Evolutionary conservation across 1,140 invertebrate genomes (phyloP).

Genomic region (Lamellibrachia luymesi): DNA sequence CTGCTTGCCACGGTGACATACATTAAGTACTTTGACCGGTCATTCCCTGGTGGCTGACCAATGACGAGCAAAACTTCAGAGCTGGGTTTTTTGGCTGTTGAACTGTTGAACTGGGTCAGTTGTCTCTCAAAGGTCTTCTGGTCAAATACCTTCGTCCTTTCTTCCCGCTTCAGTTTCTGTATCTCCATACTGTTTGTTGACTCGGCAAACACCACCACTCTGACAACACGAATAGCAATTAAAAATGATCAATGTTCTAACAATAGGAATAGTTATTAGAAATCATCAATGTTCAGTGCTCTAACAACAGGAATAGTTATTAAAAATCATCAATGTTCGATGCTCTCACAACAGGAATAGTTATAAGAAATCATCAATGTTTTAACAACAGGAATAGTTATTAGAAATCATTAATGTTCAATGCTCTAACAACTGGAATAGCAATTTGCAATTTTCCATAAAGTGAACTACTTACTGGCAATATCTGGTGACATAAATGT

Average conservation of each 20-base stretch:
- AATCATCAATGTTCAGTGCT: not conserved
- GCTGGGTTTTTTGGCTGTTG: not conserved
- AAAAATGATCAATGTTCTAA: not conserved
- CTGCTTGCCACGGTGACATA: not conserved
- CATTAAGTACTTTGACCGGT: not conserved
- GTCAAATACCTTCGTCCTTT: not conserved
- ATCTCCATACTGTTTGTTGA: not conserved
- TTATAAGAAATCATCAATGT: not conserved
- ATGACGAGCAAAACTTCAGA: not conserved
- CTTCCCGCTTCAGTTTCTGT: not conserved
- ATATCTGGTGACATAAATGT: not conserved
- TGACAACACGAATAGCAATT: not conserved
- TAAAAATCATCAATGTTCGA: not conserved
- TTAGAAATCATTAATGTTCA: not conserved
- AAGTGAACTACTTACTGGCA: not conserved
- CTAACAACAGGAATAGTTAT: not conserved
- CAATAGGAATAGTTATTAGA: not conserved
- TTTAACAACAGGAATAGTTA: not conserved
- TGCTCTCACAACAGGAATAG: not conserved
- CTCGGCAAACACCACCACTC: not conserved
- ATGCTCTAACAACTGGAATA: too few species aligned
- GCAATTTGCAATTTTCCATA: not conserved
- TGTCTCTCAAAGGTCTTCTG: not conserved
- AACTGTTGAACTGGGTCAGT: not conserved
- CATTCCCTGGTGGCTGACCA: not conserved